A percentile compares a stretch with the other conserved stretches of the same genome.
phyloP scores from a whole-genome alignment of 2,888 invertebrate species.

The Pyrochroa serraticornis region DNA sequence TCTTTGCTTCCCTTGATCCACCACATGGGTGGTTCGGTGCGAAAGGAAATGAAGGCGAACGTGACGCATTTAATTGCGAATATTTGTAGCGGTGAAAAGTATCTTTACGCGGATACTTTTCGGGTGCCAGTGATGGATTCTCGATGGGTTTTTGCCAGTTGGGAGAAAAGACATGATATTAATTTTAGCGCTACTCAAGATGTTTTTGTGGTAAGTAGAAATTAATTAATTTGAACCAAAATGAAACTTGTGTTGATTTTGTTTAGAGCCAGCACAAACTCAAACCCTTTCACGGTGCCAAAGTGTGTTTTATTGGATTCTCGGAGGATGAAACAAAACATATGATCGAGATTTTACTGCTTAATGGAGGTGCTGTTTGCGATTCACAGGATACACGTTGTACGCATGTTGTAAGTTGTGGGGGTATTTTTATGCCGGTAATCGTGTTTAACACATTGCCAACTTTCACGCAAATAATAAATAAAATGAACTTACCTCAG shows the following conservation, averaged over 20 bases:
- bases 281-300: slow-evolving; percentile 86
- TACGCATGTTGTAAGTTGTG: slow-evolving; percentile 86
- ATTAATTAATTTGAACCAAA: not conserved
- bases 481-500: too few relatives aligned
- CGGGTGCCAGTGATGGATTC: slow-evolving; percentile 86
- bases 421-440: not conserved
- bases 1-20: slow-evolving; percentile 88
- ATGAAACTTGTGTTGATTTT: slow-evolving; percentile 20
- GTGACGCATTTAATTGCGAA: slow-evolving; percentile 95
- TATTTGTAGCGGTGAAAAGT: slow-evolving; percentile 88
- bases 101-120: slow-evolving; percentile 90
- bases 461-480: not conserved
- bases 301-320: slow-evolving; percentile 89
- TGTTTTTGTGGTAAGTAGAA: slow-evolving; percentile 66
- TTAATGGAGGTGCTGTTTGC: slow-evolving; percentile 83
- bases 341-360: slow-evolving; percentile 87
- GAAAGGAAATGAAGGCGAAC: slow-evolving; percentile 86
- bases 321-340: slow-evolving; percentile 87
- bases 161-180: slow-evolving; percentile 78
- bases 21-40: slow-evolving; percentile 95
- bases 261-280: slow-evolving; percentile 73
- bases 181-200: slow-evolving; percentile 75
- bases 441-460: not conserved
- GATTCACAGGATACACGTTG: slow-evolving; percentile 81
- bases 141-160: slow-evolving; percentile 87